These are phyloP conservation scores for Cataglyphis cursor DNA, from an alignment of 2,888 invertebrate genomes.

Conservation along the genomic window DNA sequence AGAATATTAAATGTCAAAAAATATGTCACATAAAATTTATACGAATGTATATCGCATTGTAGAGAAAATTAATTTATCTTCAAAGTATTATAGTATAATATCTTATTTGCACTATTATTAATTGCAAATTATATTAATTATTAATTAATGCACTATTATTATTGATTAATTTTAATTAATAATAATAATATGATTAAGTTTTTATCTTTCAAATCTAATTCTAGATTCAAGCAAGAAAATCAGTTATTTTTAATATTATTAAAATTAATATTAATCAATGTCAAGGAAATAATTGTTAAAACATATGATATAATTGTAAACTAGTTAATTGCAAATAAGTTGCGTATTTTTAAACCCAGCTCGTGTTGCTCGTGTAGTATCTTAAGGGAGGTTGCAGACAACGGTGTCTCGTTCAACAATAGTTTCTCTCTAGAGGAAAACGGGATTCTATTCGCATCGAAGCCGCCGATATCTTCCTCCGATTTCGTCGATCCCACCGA, in stretches of 20 bases:
- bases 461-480: slow-evolving; percentile 12
- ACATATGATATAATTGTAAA: background rate
- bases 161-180: background rate
- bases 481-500: slow-evolving; percentile 54
- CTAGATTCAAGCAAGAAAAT: background rate
- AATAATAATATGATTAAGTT: background rate
- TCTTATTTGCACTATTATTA: no score
- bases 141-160: background rate
- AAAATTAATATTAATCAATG: background rate
- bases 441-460: slow-evolving; percentile 1
- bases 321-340: background rate
- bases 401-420: slow-evolving; percentile 9
- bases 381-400: background rate
- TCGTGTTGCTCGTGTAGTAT: background rate
- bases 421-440: slow-evolving; percentile 6
- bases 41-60: background rate
- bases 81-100: no score
- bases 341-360: background rate
- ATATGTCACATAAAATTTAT: slow-evolving; percentile 4
- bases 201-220: slow-evolving; percentile 8
- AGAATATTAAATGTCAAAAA: background rate
- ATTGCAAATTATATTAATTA: no score
- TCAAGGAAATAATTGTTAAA: background rate
- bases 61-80: no score
- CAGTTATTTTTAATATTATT: background rate